Base-by-base conservation (phyloP, 2,797 vertebrate genomes). In the Clarias fuscus region DNA sequence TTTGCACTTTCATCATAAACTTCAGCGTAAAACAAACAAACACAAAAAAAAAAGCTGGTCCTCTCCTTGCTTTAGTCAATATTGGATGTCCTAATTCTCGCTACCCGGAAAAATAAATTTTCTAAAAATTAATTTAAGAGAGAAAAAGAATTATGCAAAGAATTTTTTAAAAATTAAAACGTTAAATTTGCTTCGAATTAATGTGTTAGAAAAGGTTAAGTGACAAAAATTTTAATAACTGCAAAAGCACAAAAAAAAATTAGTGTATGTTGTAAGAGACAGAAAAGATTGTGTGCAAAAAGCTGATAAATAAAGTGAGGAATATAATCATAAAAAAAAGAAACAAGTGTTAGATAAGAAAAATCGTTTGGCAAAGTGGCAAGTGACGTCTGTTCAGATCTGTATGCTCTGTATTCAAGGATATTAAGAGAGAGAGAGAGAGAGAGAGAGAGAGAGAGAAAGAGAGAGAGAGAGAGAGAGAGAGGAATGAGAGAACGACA, bases 1-100 rank as follows among this genome's bases (percentile, higher is more conserved):
- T 94, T 94, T 93, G 94, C 93, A 95, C 94, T 96, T 94, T 96
- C 96, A 97, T 96, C 95, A 96, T 96, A 95, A 96, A 95, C 92
- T 93, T 91, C 89, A 89, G 92, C 91, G 90, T 90, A 91, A 84
- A 65, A 64, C 62, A 48, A 64, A 18, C 84, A 84, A 91, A 85
- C 33, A 82, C 62, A 53, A 85, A 82, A 90, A 88, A 64, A 64
- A 82, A 73, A 93, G 89, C 87, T 82, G 91, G 88, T 88, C 88
- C 72, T 86, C 84, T 82, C 64, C 37, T 30, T 20, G 43, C 77
- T 85, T 84, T 67, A 79, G 64, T 89, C 83, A 86, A 84, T 65
- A 84, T 48, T 70, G 83, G 80, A 88, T 80, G 65, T 83, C 86
- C 59, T 86, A 85, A 84, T 76, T 85, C 37, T 62, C 13, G 78